Evolutionary conservation across 2,888 invertebrate genomes (phyloP).

Genomic region (Selenia dentaria): DNA sequence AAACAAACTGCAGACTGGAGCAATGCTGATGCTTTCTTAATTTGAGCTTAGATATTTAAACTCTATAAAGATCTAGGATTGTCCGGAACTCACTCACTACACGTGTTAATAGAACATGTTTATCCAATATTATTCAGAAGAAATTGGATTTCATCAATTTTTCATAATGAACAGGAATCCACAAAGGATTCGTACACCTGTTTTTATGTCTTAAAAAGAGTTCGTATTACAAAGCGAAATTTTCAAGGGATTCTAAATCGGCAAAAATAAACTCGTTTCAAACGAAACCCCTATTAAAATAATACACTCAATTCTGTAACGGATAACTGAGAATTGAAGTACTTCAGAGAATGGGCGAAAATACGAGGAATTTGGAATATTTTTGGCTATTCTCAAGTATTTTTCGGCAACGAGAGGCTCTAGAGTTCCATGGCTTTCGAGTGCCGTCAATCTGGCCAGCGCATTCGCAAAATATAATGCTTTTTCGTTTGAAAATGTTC

Average conservation of each 20-base stretch:
- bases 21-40: no score
- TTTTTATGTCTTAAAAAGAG: background rate
- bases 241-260: constrained; percentile 11
- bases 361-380: constrained; percentile 6
- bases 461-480: no score
- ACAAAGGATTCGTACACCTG: no score
- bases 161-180: no score
- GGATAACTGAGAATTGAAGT: constrained; percentile 15
- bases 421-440: constrained; percentile 1
- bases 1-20: no score
- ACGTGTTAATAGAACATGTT: no score
- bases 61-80: no score
- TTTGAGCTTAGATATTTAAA: no score
- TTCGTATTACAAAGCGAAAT: constrained; percentile 8
- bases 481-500: no score
- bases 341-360: constrained; percentile 14
- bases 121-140: no score
- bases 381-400: constrained; percentile 9
- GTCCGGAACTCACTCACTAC: no score
- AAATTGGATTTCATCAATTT: no score
- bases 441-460: constrained; percentile 15
- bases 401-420: constrained; percentile 10
- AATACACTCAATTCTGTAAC: constrained; percentile 16
- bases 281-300: constrained; percentile 15
- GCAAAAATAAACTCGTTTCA: constrained; percentile 10